Evolutionary conservation across 2,797 vertebrate genomes (phyloP), one percentile per base, ranked within the genome.

Genomic region (Nyctibius grandis): DNA sequence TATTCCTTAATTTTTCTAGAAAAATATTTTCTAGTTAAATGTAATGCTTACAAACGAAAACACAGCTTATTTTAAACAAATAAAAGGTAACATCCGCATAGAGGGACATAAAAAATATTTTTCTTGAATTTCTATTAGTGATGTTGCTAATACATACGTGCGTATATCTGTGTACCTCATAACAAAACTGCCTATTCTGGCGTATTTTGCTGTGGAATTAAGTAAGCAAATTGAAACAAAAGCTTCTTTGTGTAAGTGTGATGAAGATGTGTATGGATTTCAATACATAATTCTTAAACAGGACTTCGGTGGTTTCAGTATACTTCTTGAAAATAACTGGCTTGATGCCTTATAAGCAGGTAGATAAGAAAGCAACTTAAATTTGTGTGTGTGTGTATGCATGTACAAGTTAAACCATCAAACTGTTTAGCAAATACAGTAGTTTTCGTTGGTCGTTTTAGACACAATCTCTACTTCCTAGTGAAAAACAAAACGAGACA

Each of bases 71-170:
- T 69, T 9, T 36, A 59, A 64, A 45, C 23, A 59, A 61, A 26
- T 9, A 12, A 42, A 48, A 8, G 8, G 4, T 9, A 42, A 17
- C 6, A 29, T 74, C 50, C 53, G 3, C 0, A 0, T 33, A 65
- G 15, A 77, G 31, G 16, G n/a, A 31, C 7, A 33, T 17, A 14
- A 68, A 75, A 42, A 40, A 50, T 57, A 33, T 28, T 33, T 48
- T 77, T 59, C 8, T 44, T 64, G 13, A 45, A 51, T 51, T 91
- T 5, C 6, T 78, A 1, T 63, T 69, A 60, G 28, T 38, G 12
- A 18, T 60, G 15, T 67, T 85, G 29, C 17, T 75, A 28, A 7
- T 56, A 21, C 0, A 0, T 17, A 3, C 63, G 15, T 63, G 3
- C 65, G 13, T 54, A 2, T 85, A 3, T 60, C 8, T 87, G 25